Percentiles rank a stretch among this genome's conserved stretches.
These are phyloP conservation scores for Xylocopa sonorina DNA, from an alignment of 1,140 invertebrate genomes.

Conservation along the genomic window DNA sequence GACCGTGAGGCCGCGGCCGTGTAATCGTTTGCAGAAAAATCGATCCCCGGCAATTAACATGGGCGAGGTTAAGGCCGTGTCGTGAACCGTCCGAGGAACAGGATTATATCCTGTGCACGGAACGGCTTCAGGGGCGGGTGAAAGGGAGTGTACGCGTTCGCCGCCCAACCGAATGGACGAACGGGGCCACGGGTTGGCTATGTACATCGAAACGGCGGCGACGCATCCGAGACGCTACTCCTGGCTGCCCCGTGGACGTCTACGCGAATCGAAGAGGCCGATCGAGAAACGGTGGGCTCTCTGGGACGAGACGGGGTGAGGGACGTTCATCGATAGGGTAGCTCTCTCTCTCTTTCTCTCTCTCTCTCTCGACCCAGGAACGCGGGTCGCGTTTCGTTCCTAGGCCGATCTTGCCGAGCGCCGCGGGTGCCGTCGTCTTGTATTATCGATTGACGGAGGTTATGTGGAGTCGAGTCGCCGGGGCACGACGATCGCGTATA, in stretches of 20 bases:
- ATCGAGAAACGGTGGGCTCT: neutral
- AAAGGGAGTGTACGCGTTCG: neutral
- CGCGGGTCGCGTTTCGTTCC: conserved; percentile 46
- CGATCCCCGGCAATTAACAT: conserved; percentile 51
- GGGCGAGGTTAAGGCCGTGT: conserved; percentile 48
- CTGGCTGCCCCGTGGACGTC: neutral
- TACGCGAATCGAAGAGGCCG: neutral
- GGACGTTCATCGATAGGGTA: conserved; percentile 16
- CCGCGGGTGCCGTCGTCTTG: conserved; percentile 66
- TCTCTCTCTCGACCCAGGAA: too few species aligned
- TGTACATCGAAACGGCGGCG: too few species aligned
- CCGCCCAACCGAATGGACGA: conserved; percentile 1
- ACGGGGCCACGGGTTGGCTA: neutral
- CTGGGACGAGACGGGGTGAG: neutral
- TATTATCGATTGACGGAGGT: conserved; percentile 70
- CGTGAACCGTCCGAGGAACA: neutral
- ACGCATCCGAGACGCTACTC: neutral
- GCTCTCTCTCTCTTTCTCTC: too few species aligned
- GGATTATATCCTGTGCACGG: neutral
- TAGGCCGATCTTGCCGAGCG: conserved; percentile 64
- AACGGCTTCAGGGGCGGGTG: neutral
- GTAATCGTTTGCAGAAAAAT: conserved; percentile 46
- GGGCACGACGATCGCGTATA: conserved; percentile 46
- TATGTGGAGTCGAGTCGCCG: conserved; percentile 62
- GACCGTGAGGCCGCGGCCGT: conserved; percentile 37